These are phyloP conservation scores for Drosophila azteca DNA, from an alignment of 1,140 invertebrate genomes.

Conservation along the genomic window DNA sequence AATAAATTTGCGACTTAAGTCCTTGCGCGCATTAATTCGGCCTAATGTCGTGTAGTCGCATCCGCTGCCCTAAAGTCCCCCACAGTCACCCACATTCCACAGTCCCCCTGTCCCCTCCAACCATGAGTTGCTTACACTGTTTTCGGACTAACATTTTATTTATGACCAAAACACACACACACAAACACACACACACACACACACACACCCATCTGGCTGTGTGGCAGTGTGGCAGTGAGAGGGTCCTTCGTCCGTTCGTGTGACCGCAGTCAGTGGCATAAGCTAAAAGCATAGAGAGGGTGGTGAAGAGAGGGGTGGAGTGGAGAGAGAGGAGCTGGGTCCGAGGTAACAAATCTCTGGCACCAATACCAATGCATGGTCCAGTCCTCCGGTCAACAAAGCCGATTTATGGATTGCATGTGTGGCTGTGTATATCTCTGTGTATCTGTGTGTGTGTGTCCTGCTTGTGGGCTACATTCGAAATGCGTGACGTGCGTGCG, in stretches of 20 bases:
- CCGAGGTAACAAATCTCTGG: slow-evolving; percentile 44
- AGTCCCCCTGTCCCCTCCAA: too few relatives aligned
- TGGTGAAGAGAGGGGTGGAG: too few relatives aligned
- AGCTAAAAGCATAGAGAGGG: slow-evolving; percentile 11
- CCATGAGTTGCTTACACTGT: slow-evolving; percentile 55
- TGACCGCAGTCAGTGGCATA: slow-evolving; percentile 39
- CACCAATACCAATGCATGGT: slow-evolving; percentile 56
- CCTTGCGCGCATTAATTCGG: slow-evolving; percentile 81
- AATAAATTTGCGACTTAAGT: slow-evolving; percentile 82
- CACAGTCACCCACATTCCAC: background rate
- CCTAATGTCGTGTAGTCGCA: slow-evolving; percentile 81
- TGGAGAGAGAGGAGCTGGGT: background rate
- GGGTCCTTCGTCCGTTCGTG: slow-evolving; percentile 44
- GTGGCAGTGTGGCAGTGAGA: slow-evolving; percentile 33
- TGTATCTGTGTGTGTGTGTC: slow-evolving; percentile 19
- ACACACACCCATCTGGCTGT: slow-evolving; percentile 11
- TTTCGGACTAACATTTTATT: slow-evolving; percentile 80
- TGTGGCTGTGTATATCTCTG: background rate
- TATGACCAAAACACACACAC: slow-evolving; percentile 53
- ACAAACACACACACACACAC: slow-evolving; percentile 30
- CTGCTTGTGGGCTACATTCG: slow-evolving; percentile 16
- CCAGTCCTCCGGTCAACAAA: slow-evolving; percentile 48
- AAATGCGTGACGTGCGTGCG: slow-evolving; percentile 68
- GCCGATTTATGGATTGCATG: slow-evolving; percentile 56
- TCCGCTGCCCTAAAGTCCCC: slow-evolving; percentile 32